A percentile compares a stretch with the other conserved stretches of the same genome.
Conservation (phyloP, 2,888 invertebrate genomes). For the Eupithecia tripunctaria region DNA sequence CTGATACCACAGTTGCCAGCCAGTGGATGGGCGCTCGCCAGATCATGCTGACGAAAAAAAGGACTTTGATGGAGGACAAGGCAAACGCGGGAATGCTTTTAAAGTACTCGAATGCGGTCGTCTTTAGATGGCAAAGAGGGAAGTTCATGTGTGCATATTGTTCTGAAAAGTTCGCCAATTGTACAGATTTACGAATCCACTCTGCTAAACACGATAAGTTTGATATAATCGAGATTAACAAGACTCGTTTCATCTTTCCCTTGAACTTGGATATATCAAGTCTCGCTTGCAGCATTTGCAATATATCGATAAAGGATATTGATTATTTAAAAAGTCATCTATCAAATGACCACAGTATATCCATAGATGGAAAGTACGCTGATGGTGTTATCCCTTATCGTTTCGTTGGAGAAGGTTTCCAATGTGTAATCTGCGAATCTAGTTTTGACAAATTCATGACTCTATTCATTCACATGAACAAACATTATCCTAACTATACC, state of each 20-base stretch:
- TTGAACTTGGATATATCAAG: conserved; percentile 66
- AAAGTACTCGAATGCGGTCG: conserved; percentile 66
- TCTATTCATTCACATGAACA: conserved; percentile 72
- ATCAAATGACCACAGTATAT: conserved; percentile 51
- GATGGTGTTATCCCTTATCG: conserved; percentile 69
- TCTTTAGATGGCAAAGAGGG: conserved; percentile 67
- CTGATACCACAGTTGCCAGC: conserved; percentile 33
- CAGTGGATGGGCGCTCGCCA: conserved; percentile 46
- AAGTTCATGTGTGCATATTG: conserved; percentile 71
- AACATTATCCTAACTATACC: conserved; percentile 71
- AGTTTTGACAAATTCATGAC: conserved; percentile 59
- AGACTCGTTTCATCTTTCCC: conserved; percentile 62
- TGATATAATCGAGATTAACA: conserved; percentile 55
- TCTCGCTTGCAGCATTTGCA: conserved; percentile 60
- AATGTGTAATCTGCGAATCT: conserved; percentile 60
- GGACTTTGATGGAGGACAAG: conserved; percentile 56
- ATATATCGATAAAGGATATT: conserved; percentile 44
- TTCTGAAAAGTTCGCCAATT: conserved; percentile 51
- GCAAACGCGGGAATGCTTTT: conserved; percentile 67
- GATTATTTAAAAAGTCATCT: conserved; percentile 62
- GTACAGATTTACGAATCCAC: conserved; percentile 59
- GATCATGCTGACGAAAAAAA: conserved; percentile 62
- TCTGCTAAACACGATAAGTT: conserved; percentile 57
- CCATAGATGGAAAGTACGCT: conserved; percentile 48
- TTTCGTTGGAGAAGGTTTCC: conserved; percentile 58